Conservation (phyloP, 1,140 invertebrate genomes). For the Pollicipes pollicipes region DNA sequence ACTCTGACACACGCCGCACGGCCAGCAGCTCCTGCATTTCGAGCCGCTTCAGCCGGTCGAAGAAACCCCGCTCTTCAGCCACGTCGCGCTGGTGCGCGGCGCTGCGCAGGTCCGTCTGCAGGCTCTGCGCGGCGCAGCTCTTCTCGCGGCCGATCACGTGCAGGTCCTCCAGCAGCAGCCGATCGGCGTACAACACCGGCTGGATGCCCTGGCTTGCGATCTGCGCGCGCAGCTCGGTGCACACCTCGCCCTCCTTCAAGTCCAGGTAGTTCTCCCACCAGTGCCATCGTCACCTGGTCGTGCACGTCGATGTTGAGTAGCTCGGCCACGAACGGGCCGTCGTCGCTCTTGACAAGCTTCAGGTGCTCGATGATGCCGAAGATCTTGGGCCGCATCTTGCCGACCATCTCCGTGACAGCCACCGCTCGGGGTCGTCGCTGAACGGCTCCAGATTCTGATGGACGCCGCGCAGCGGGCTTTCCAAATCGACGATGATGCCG, state of each 20-base stretch:
- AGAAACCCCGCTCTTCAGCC: neutral
- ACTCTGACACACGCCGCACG: neutral
- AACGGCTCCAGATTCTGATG: neutral
- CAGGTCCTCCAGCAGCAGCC: neutral
- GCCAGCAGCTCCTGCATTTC: neutral
- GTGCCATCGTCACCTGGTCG: neutral
- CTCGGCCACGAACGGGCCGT: neutral
- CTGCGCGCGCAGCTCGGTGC: neutral
- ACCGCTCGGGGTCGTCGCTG: neutral
- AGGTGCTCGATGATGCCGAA: conserved; percentile 3
- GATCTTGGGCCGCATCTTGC: neutral
- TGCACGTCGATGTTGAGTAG: neutral
- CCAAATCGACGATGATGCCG: neutral
- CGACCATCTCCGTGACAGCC: neutral
- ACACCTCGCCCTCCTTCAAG: neutral
- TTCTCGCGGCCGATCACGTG: neutral
- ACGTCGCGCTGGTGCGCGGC: neutral
- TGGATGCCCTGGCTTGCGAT: neutral
- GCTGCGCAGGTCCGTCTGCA: neutral
- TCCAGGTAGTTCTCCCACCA: neutral
- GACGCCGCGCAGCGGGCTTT: neutral
- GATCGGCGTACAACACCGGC: neutral
- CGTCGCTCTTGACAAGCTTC: neutral
- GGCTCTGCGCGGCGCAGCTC: neutral
- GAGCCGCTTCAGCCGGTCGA: neutral